A percentile compares a stretch with the other conserved stretches of the same genome.
Conservation (phyloP, 2,888 invertebrate genomes). For the Scaptomyza cyrtandrae region DNA sequence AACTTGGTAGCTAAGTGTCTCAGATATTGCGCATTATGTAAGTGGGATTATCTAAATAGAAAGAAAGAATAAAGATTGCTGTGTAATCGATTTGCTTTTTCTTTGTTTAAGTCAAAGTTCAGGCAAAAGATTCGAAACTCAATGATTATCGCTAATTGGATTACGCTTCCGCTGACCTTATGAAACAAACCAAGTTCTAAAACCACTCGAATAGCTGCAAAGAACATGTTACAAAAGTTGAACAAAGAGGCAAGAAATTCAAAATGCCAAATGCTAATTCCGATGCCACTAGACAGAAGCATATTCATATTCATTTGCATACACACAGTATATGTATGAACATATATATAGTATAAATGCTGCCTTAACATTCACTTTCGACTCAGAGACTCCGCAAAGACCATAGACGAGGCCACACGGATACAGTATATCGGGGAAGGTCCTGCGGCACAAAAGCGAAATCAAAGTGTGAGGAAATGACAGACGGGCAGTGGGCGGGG, state of each 20-base stretch:
- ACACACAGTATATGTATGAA: neutral
- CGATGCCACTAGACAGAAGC: conserved; percentile 54
- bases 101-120: conserved; percentile 13
- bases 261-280: conserved; percentile 74
- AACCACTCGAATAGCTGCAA: conserved; percentile 19
- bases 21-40: conserved; percentile 58
- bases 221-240: conserved; percentile 39
- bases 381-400: conserved; percentile 41
- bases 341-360: neutral
- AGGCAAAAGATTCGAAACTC: conserved; percentile 31
- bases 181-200: conserved; percentile 13
- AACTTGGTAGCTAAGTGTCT: conserved; percentile 1
- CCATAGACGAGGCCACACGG: conserved; percentile 58
- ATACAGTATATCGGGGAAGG: conserved; percentile 37
- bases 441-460: conserved; percentile 56
- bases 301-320: conserved; percentile 20
- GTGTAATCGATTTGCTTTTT: too few species aligned
- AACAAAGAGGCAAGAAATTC: conserved; percentile 39
- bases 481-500: neutral
- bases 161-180: conserved; percentile 68
- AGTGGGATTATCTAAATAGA: neutral
- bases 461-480: conserved; percentile 35
- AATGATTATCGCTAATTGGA: conserved; percentile 75
- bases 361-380: conserved; percentile 48
- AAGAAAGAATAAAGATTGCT: neutral